Base-by-base conservation (phyloP, 2,113 vertebrate genomes). In the Thalassarche chlororhynchos region DNA sequence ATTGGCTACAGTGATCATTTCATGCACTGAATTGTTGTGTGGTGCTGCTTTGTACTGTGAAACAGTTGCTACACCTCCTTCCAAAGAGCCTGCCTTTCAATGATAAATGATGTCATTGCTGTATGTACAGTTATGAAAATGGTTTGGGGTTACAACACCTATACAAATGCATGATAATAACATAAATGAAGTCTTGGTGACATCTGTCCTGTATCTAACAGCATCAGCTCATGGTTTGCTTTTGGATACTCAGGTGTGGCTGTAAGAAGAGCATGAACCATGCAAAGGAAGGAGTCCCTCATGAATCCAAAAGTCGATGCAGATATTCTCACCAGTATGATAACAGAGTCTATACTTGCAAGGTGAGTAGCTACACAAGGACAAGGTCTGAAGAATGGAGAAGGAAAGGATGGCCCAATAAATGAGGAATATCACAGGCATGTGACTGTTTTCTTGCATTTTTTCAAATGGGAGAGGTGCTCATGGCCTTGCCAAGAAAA, bases 261-360 rank as follows among this genome's bases (percentile, higher is more conserved):
- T 99, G 99, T 96, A 99, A 99, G 97, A 99, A 99, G 97, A 99
- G 99, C 97, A 99, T 99, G 99, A 99, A 99, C 94, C 99, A 99
- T 80, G 98, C 99, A 34, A 99, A 99, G 92, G 99, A 99, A 97
- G 99, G 98, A 42, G 95, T 99, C 13, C 98, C 96, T 78, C 99
- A 99, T 8, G 99, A 99, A 95, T 99, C 99, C 93, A 99, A 98
- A 96, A 99, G 98, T 74, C 99, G 99, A 82, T 99, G 99, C 97
- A 98, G 99, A 90, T 99, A 99, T 84, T 99, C 99, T 19, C 99
- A 99, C 46, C 99, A 99, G 95, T 99, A 99, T 8, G 99, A 99
- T 98, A 99, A 99, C 98, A 98, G 99, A 84, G 99, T 99, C 89
- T 99, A 99, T 70, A 99, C 99, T 60, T 99, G 99, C 98, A 99